Evolutionary conservation across 2,888 invertebrate species (phyloP), one percentile per base, ranked within the genome.

Genomic region (Limnephilus marmoratus): DNA sequence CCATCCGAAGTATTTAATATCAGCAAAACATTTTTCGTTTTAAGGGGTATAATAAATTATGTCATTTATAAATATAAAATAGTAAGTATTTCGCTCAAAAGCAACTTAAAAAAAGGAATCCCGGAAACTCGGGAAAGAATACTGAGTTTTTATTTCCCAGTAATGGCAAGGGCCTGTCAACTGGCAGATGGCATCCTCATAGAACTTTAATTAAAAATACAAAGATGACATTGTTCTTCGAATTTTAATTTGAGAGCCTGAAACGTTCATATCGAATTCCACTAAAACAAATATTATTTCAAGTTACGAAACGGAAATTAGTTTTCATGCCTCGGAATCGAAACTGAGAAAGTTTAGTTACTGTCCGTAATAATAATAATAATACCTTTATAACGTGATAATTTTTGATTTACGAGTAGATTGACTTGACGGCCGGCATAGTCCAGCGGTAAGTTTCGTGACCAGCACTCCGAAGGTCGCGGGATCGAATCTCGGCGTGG

Each of bases 141-240:
- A 53, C 53, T 3, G 68, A 68, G 68, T 24, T 68, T n/a, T 24
- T 68, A n/a, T 68, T 68, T n/a, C 5, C 9, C 24, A 24, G 24
- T 9, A 68, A 24, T 24, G 68, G 18, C 24, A 68, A 68, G 68
- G 9, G 68, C 68, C 68, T 68, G 24, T 68, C 68, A 68, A 68
- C 7, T n/a, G n/a, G 24, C n/a, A 45, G 53, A 9, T 31, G n/a
- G 18, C 68, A 68, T 34, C 24, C 53, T 68, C 88, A 37, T 29
- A 88, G 88, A 15, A 88, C 5, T 68, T 88, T 34, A 88, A 88
- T 88, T 88, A 88, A 88, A 87, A 88, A 88, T 31, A 29, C 31
- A 18, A 88, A 53, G 53, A 88, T 31, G 68, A 53, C 34, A 88
- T 37, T 68, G 88, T 34, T 12, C n/a, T 31, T 15, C 53, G 45